Percentiles rank a stretch among this genome's conserved stretches.
These are phyloP conservation scores for Pangasianodon gigas DNA, from an alignment of 2,113 vertebrate genomes.

Conservation along the genomic window DNA sequence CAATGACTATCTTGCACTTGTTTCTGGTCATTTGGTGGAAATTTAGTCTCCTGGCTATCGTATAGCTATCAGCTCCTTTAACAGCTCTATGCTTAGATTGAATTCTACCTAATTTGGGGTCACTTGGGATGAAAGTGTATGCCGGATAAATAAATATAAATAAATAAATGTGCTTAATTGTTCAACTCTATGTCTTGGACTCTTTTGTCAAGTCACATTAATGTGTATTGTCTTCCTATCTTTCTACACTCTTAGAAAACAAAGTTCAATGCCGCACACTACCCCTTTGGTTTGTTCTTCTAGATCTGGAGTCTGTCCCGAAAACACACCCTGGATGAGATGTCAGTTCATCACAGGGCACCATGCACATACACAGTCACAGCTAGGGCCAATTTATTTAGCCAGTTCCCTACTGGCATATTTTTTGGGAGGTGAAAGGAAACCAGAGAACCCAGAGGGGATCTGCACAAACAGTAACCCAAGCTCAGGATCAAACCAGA, in stretches of 20 bases:
- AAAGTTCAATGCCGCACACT: neutral
- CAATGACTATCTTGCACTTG: neutral
- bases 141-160: neutral
- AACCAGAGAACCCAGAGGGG: neutral
- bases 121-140: too few relatives aligned
- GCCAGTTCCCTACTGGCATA: too few relatives aligned
- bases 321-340: neutral
- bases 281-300: neutral
- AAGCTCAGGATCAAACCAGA: neutral
- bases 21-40: neutral
- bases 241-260: neutral
- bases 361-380: neutral
- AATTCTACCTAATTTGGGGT: too few relatives aligned
- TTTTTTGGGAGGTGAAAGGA: neutral
- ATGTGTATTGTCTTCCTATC: neutral
- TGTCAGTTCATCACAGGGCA: too few relatives aligned
- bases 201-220: neutral
- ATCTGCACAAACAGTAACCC: neutral
- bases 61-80: neutral
- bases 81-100: neutral
- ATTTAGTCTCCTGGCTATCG: neutral
- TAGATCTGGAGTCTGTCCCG: neutral
- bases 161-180: neutral
- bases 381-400: neutral
- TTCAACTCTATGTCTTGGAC: neutral